Evolutionary conservation across 2,888 invertebrate species (phyloP).

Genomic region (Andrena flavipes): DNA sequence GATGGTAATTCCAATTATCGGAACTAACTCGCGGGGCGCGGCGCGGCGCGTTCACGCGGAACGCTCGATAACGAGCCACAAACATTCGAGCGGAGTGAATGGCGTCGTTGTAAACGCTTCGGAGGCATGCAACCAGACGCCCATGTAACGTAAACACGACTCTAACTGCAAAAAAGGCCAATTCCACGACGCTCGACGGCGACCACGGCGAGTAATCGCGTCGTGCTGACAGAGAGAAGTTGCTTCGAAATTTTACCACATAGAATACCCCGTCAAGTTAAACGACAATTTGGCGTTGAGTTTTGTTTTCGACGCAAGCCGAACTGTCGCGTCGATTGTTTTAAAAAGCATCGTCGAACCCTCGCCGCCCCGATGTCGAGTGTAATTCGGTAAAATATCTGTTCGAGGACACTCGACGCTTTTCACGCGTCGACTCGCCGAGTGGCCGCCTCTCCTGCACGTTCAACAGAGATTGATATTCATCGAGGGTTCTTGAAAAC

Average conservation of each 20-base stretch:
- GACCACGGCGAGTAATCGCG: not conserved
- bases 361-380: not conserved
- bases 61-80: not conserved
- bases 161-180: not conserved
- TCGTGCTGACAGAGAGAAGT: not conserved
- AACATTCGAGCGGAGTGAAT: not conserved
- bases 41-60: not conserved
- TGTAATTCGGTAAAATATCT: constrained; percentile 47
- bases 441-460: constrained; percentile 10
- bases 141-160: not conserved
- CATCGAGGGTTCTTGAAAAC: constrained; percentile 39
- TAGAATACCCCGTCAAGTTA: not conserved
- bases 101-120: constrained; percentile 5
- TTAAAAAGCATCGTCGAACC: not conserved
- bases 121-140: constrained; percentile 9
- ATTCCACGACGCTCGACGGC: not conserved
- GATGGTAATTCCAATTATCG: constrained; percentile 8
- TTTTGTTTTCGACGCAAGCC: constrained; percentile 5
- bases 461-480: constrained; percentile 45
- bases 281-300: not conserved
- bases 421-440: constrained; percentile 9
- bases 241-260: not conserved
- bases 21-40: constrained; percentile 14
- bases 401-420: constrained; percentile 25
- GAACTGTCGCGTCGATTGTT: constrained; percentile 9